Evolutionary conservation across 2,888 invertebrate genomes (phyloP), one percentile per base, ranked within the genome.

Genomic region (Torymus auratus): DNA sequence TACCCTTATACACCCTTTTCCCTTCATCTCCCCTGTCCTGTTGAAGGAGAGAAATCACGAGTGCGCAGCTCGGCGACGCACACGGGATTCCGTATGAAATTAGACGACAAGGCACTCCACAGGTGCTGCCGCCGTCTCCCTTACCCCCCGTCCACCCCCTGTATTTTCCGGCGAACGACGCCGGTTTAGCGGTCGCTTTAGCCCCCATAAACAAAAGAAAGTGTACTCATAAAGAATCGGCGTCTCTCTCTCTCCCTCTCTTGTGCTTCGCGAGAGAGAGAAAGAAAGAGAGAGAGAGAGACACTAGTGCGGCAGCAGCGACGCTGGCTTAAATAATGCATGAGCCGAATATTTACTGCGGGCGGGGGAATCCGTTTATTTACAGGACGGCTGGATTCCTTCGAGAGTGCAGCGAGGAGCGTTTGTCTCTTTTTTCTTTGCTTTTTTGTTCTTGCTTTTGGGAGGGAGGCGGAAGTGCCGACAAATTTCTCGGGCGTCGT

Each of bases 291-390:
- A 28, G 28, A 28, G 28, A 28, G 28, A 28, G 2, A 28, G 28
- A 28, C 7, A 1, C 5, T 28, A 28, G 28, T 4, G 7, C 28
- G 28, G 28, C 28, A 28, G 28, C 5, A 28, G 28, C 28, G 88
- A 88, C 86, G 86, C 86, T 84, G 80, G 83, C 84, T 86, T 89
- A 86, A 88, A 89, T 89, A 89, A 89, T 88, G 86, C 88, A 89
- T 88, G 88, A 88, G 85, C 81, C 82, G 84, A 85, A 86, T 88
- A 87, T 88, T 88, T 88, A 87, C 87, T 82, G 82, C 83, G 52
- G 28, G 28, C 28, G 28, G 28, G 28, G 3, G 28, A 7, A 28
- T 69, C 68, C 69, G 60, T 70, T 80, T 80, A 80, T 80, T 80
- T 75, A 80, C 80, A 75, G 75, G 74, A 75, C 80, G 28, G 28